A percentile compares a stretch with the other conserved stretches of the same genome.
These are phyloP conservation scores for Agrochola circellaris DNA, from an alignment of 2,888 invertebrate genomes.

Conservation along the genomic window DNA sequence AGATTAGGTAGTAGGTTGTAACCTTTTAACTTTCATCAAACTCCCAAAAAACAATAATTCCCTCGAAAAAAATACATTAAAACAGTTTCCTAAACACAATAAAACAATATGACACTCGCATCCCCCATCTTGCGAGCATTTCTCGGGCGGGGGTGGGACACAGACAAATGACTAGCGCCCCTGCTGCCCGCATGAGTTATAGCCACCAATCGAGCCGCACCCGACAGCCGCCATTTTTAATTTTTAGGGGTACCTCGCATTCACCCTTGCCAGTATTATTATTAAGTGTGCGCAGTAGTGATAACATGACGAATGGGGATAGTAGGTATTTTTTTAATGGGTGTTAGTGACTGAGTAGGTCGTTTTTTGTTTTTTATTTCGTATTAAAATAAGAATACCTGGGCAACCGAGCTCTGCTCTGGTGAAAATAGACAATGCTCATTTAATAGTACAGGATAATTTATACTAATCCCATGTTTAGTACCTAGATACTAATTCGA, in stretches of 20 bases:
- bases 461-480: no score
- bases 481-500: no score
- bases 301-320: constrained; percentile 65
- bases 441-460: no score
- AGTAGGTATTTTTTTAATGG: constrained; percentile 47
- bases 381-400: background rate
- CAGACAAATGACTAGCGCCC: constrained; percentile 88
- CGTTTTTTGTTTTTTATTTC: background rate
- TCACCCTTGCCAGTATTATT: constrained; percentile 85
- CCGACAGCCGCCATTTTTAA: constrained; percentile 89
- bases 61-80: constrained; percentile 42
- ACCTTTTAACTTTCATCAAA: background rate
- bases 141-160: constrained; percentile 85
- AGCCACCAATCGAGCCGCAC: constrained; percentile 88
- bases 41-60: constrained; percentile 9
- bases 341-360: constrained; percentile 6
- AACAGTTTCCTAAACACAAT: constrained; percentile 68
- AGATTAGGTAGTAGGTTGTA: no score
- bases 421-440: no score
- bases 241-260: constrained; percentile 88
- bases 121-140: constrained; percentile 85
- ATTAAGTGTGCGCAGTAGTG: constrained; percentile 72
- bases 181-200: constrained; percentile 87
- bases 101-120: constrained; percentile 79
- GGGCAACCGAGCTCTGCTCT: no score